Base-by-base conservation (phyloP, 1,140 invertebrate genomes). In the Drosophila murphyi region DNA sequence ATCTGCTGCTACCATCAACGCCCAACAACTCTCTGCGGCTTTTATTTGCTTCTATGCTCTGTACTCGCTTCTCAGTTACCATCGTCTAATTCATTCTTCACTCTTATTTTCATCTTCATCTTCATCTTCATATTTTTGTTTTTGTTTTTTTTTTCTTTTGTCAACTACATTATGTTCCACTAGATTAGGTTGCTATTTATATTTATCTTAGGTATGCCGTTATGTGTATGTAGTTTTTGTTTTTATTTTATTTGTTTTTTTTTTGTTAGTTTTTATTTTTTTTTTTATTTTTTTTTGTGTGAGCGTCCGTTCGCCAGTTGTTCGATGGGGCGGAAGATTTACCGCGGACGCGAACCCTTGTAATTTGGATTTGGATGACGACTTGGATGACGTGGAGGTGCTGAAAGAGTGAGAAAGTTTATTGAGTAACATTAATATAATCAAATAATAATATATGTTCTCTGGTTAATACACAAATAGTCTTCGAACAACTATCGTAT, bases 321-420 rank as follows among this genome's bases (percentile, higher is more conserved):
- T 43, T 41, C 70, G 65, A 48, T 48, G 74, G n/a, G 64, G 32
- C 37, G 34, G 32, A n/a, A 7, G 29, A 73, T 72, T 89, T 89
- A 89, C 65, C 85, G 86, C 56, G 91, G 91, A 76, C 91, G 91
- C 59, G 90, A 87, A 45, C 91, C 91, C 59, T 92, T 92, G 68
- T 92, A 92, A 73, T 92, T 92, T 35, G 91, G 91, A 82, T 92
- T 92, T 51, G 91, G 91, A 89, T 92, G 91, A 69, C 91, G 90
- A 52, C 90, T 88, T 60, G 83, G 91, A 79, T 91, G 91, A 74
- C 91, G 90, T 64, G 87, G 81, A 41, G 81, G 83, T 54, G 91
- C 91, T 92, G 60, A 0, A 70, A 72, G 1, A 4, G 6, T 0
- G 28, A 32, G 0, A 8, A 47, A 47, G 20, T 8, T 5, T 0